Evolutionary conservation across 2,888 invertebrate genomes (phyloP).

Genomic region (Idaea biselata): DNA sequence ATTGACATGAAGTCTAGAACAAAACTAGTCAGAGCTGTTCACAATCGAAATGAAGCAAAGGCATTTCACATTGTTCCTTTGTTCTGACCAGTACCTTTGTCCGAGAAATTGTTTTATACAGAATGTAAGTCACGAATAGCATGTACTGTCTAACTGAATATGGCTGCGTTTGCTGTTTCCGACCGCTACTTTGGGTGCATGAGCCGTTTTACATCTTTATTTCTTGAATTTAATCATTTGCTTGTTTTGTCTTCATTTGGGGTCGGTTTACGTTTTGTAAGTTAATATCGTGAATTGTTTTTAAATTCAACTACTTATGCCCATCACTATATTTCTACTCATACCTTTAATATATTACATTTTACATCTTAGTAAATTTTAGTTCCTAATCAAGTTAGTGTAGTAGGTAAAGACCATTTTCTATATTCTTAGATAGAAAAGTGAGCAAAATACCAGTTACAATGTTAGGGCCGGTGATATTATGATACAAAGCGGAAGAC

Average conservation of each 20-base stretch:
- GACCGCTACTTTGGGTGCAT: conserved; percentile 50
- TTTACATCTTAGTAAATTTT: no score
- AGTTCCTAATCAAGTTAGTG: neutral
- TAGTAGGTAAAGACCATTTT: neutral
- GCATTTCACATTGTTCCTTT: conserved; percentile 75
- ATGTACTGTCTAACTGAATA: conserved; percentile 73
- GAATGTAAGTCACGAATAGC: conserved; percentile 79
- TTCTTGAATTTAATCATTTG: conserved; percentile 29
- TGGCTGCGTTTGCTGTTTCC: conserved; percentile 50
- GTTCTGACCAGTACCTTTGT: conserved; percentile 77
- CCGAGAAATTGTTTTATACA: conserved; percentile 77
- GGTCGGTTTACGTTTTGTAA: neutral
- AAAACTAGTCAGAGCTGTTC: conserved; percentile 48
- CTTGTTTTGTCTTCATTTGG: conserved; percentile 23
- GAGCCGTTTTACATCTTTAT: conserved; percentile 63
- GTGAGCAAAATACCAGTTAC: conserved; percentile 22
- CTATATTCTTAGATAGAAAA: neutral
- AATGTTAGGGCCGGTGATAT: conserved; percentile 39
- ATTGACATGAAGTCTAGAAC: conserved; percentile 27
- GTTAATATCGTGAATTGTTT: conserved; percentile 5
- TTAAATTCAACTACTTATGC: conserved; percentile 1
- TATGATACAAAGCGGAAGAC: conserved; percentile 46
- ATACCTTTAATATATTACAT: no score
- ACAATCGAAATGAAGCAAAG: conserved; percentile 73
- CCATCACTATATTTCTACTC: neutral